These are phyloP conservation scores for Callinectes sapidus DNA, from an alignment of 2,888 invertebrate genomes.

Conservation along the genomic window DNA sequence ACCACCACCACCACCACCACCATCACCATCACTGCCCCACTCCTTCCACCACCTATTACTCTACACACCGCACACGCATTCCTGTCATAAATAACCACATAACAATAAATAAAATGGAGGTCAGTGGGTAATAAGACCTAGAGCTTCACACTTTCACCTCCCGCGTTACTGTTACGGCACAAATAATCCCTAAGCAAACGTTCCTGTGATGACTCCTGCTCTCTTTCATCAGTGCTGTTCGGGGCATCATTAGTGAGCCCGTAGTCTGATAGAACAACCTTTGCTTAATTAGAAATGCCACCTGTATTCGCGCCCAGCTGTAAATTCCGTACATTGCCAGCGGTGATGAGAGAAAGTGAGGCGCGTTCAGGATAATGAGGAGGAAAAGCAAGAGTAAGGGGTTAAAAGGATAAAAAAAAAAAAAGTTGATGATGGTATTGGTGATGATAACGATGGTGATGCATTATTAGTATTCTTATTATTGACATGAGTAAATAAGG, in stretches of 20 bases:
- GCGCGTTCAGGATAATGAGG: not conserved
- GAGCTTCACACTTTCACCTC: not conserved
- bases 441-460: not conserved
- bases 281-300: slow-evolving; percentile 17
- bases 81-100: not conserved
- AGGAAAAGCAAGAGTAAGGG: not conserved
- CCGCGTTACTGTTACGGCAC: not conserved
- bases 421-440: not conserved
- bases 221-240: not conserved
- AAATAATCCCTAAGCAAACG: not conserved
- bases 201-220: not conserved
- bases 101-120: not conserved
- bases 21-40: too few species aligned
- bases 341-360: not conserved
- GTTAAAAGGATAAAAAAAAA: not conserved
- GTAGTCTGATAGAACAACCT: slow-evolving; percentile 7
- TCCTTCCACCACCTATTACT: too few species aligned
- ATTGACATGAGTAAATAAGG: not conserved
- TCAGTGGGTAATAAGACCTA: not conserved
- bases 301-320: not conserved
- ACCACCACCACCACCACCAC: too few species aligned
- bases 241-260: not conserved
- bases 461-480: too few species aligned
- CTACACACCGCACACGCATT: not conserved
- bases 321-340: not conserved